Evolutionary conservation across 2,797 vertebrate species (phyloP).

Genomic region (Sphaeramia orbicularis): DNA sequence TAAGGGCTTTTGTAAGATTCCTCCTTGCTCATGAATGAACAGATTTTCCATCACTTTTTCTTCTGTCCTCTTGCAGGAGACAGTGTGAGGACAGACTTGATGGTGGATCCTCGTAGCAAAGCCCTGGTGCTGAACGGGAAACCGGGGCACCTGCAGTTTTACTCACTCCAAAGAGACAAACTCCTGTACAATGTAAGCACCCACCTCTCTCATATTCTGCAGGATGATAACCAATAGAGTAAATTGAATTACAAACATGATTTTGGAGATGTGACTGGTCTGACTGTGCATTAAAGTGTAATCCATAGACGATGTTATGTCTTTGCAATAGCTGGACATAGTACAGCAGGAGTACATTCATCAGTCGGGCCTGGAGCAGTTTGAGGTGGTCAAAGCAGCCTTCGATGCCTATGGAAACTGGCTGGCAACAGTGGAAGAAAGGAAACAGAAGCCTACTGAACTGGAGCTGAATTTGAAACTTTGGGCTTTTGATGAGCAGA

Average conservation of each 20-base stretch:
- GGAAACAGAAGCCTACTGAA: conserved; percentile 79
- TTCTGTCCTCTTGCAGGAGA: conserved; percentile 77
- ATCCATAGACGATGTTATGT: not conserved
- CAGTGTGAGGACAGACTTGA: conserved; percentile 85
- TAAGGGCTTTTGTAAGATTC: not conserved
- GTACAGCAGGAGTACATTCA: conserved; percentile 94
- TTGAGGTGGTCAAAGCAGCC: conserved; percentile 88
- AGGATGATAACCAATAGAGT: no score
- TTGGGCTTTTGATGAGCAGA: conserved; percentile 89
- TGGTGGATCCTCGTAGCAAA: conserved; percentile 93
- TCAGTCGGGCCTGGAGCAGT: conserved; percentile 88
- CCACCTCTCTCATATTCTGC: no score
- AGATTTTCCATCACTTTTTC: not conserved
- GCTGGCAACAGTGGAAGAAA: conserved; percentile 94
- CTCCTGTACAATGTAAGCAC: conserved; percentile 94
- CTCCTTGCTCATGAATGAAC: not conserved
- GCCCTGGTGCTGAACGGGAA: conserved; percentile 96
- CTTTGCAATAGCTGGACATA: conserved; percentile 90
- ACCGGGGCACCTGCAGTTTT: conserved; percentile 97
- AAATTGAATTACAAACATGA: not conserved
- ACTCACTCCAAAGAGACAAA: conserved; percentile 92
- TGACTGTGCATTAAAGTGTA: not conserved
- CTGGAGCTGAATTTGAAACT: conserved; percentile 91
- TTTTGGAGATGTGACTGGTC: no score
- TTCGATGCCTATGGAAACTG: conserved; percentile 87